Percentiles rank a stretch among this genome's conserved stretches.
Conservation (phyloP, 1,140 invertebrate species). For the Hermetia illucens region DNA sequence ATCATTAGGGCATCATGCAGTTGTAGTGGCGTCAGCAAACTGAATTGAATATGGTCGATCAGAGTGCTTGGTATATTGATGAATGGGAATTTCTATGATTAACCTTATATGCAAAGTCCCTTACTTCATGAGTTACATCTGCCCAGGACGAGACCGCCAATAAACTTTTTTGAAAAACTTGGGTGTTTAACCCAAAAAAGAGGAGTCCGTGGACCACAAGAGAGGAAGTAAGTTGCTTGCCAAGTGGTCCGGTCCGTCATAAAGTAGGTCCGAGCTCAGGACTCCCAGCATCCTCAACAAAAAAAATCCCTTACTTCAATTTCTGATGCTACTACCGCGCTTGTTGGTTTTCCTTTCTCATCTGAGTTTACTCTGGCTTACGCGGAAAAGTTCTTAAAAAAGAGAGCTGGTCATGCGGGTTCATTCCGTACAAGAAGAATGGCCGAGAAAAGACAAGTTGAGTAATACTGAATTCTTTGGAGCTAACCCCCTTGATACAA, state of each 20-base stretch:
- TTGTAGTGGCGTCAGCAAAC: not conserved
- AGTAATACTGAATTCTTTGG: not conserved
- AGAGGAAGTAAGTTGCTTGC: too few species aligned
- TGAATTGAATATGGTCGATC: not conserved
- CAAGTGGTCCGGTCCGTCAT: too few species aligned
- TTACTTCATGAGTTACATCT: too few species aligned
- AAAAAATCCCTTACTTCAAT: too few species aligned
- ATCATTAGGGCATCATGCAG: not conserved
- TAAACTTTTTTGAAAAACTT: too few species aligned
- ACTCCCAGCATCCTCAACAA: too few species aligned
- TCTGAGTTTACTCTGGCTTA: not conserved
- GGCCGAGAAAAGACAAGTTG: constrained; percentile 3
- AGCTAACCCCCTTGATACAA: constrained; percentile 9
- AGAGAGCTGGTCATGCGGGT: not conserved
- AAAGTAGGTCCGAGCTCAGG: too few species aligned
- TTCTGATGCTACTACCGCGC: not conserved
- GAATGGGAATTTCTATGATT: constrained; percentile 2
- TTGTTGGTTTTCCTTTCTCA: not conserved
- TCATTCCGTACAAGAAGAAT: not conserved
- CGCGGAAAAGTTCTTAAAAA: not conserved
- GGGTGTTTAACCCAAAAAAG: too few species aligned
- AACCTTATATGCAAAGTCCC: not conserved
- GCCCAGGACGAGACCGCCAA: too few species aligned
- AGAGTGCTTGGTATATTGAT: not conserved
- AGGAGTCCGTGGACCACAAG: too few species aligned